Evolutionary conservation across 2,113 vertebrate species (phyloP), one percentile per base, ranked within the genome.

Genomic region (Vireo altiloquus): DNA sequence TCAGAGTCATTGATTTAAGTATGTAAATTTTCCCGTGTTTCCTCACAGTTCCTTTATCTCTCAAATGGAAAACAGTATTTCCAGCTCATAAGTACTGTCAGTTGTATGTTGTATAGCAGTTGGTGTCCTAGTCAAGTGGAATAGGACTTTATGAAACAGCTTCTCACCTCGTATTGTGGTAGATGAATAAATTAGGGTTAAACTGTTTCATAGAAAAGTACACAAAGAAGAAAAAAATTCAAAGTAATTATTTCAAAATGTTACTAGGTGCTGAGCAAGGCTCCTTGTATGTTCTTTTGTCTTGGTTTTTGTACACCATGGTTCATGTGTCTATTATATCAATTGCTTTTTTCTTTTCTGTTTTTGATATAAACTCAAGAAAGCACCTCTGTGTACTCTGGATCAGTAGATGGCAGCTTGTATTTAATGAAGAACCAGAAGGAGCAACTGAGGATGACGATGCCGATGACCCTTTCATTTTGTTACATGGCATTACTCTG

Each of bases 401-500:
- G 98, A 35, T 98, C 98, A 0, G 84, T 98, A 18, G 98, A 98
- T 74, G 98, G 97, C 50, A 68, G 94, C 2, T 89, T 92, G 4
- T 98, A 98, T 61, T 94, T 96, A 3, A 72, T 17, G 56, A 71
- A 90, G 39, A 94, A 87, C 47, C 87, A 78, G 30, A 97, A 97
- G 59, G 95, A 94, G 6, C 68, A 93, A 1, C 35, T 98, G 81
- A 97, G 90, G 87, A 98, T 98, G 98, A 97, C 98, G 0, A 94
- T 98, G 95, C 98, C 98, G 5, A 95, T 97, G 96, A 98, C 98
- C 1, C 97, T 98, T 25, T 98, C 98, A 0, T 97, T 98, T 82
- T 98, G 98, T 91, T 98, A 96, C 37, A 91, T 98, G 96, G 96
- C 98, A 0, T 86, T 98, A n/a, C 98, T 98, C 15, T 98, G 98